phyloP scores from a whole-genome alignment of 2,888 invertebrate species.

The Nematopogon swammerdamellus region DNA sequence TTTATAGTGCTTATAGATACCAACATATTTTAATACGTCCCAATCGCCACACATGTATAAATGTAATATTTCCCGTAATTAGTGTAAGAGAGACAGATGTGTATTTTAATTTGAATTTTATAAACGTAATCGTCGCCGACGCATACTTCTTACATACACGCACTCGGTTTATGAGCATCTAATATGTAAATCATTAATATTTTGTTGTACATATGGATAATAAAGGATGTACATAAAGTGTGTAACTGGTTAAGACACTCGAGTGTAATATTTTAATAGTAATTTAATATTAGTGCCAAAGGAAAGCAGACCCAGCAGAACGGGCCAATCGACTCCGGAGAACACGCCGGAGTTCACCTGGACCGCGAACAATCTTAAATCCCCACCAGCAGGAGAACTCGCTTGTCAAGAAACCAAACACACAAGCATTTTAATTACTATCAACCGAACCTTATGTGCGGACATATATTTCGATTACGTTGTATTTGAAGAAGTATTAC shows the following conservation, averaged over 20 bases:
- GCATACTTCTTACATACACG: not conserved
- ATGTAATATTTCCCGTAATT: not conserved
- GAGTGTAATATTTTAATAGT: no score
- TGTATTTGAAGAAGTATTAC: not conserved
- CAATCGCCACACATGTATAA: not conserved
- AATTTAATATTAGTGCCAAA: no score
- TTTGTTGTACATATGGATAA: constrained; percentile 5
- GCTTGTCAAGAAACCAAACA: no score
- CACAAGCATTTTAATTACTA: no score
- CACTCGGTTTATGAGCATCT: constrained; percentile 10
- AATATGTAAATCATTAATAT: constrained; percentile 9
- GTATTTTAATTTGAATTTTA: constrained; percentile 2
- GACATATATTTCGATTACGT: not conserved
- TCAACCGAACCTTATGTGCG: no score
- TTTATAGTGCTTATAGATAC: constrained; percentile 26
- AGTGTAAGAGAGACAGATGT: not conserved
- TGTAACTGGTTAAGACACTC: no score
- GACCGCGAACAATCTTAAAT: no score
- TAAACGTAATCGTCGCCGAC: no score
- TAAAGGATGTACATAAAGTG: constrained; percentile 2
- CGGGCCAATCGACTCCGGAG: no score
- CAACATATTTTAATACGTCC: constrained; percentile 13
- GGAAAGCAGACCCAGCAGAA: no score
- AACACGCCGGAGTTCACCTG: no score
- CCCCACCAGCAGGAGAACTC: no score